Evolutionary conservation across 1,140 invertebrate genomes (phyloP), one percentile per base, ranked within the genome.

Genomic region (Megalonaias nervosa): DNA sequence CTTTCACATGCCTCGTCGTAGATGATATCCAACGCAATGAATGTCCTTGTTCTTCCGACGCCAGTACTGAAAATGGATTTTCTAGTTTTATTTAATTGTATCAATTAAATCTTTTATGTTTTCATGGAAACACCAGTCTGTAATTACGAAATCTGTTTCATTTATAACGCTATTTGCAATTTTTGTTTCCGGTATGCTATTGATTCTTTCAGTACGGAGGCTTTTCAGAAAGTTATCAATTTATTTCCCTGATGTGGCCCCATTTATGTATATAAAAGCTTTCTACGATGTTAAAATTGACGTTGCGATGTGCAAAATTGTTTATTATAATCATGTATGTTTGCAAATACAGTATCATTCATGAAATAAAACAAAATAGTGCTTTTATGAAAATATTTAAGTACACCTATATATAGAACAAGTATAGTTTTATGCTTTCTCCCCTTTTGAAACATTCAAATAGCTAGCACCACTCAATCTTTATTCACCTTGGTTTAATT

Each of bases 21-120:
- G 14, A 90, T 75, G 15, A 77, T 79, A 61, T 89, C 86, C 2
- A 91, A 75, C 17, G 89, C 88, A n/a, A 91, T 89, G 72, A 86
- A 90, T 9, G 89, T 89, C 2, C 90, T 89, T 1, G 89, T 89
- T 38, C 89, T 73, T 1, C 89, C 89, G 4, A 90, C 84, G 3
- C 90, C 90, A 67, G 89, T 86, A 80, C 90, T 91, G 66, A 59
- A 79, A 74, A 38, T 26, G 16, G 61, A 48, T 67, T 57, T n/a
- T 19, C 1, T 15, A 21, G 3, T 23, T 31, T 59, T 9, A 74
- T 4, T n/a, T 13, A 21, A 31, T 23, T 64, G 56, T 64, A 73
- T 17, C 31, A 58, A 21, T 16, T 1, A 23, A 11, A 9, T n/a
- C 56, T 55, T 48, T 16, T 13, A 65, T 57, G 21, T 12, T 48